phyloP scores from a whole-genome alignment of 2,113 vertebrate genomes.

The Platichthys flesus region DNA sequence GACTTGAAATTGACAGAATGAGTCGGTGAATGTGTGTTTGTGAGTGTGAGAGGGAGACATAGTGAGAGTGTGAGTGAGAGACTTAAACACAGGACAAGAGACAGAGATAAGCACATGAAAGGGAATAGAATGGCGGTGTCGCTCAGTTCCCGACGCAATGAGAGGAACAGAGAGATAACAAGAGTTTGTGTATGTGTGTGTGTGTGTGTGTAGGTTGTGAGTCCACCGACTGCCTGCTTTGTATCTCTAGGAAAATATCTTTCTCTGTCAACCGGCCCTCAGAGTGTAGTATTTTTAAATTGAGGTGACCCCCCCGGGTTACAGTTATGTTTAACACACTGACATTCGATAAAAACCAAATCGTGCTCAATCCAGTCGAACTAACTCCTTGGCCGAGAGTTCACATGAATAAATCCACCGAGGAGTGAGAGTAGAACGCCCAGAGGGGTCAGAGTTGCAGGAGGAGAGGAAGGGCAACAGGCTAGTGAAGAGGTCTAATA shows the following conservation, averaged over 20 bases:
- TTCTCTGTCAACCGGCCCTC: conserved; percentile 12
- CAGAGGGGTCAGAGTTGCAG: background rate
- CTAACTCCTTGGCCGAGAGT: background rate
- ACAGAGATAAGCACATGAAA: conserved; percentile 22
- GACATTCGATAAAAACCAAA: conserved; percentile 15
- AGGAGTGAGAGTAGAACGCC: conserved; percentile 2
- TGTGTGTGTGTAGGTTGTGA: background rate
- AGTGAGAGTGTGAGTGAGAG: conserved; percentile 25
- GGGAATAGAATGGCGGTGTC: conserved; percentile 17
- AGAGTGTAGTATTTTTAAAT: background rate
- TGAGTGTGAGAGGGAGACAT: background rate
- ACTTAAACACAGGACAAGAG: conserved; percentile 22
- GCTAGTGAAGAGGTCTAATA: background rate
- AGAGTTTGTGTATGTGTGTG: conserved; percentile 24
- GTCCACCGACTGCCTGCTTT: background rate
- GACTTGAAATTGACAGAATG: conserved; percentile 49
- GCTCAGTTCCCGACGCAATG: conserved; percentile 3
- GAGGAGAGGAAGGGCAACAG: background rate
- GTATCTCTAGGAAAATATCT: conserved; percentile 40
- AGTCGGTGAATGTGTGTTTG: conserved; percentile 17
- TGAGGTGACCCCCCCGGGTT: background rate
- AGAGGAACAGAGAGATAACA: conserved; percentile 31
- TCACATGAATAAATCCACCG: conserved; percentile 6
- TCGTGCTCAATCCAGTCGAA: too few species aligned
- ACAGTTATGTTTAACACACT: background rate